Conservation (phyloP, 1,140 invertebrate species). For the Kradibia gibbosae region DNA sequence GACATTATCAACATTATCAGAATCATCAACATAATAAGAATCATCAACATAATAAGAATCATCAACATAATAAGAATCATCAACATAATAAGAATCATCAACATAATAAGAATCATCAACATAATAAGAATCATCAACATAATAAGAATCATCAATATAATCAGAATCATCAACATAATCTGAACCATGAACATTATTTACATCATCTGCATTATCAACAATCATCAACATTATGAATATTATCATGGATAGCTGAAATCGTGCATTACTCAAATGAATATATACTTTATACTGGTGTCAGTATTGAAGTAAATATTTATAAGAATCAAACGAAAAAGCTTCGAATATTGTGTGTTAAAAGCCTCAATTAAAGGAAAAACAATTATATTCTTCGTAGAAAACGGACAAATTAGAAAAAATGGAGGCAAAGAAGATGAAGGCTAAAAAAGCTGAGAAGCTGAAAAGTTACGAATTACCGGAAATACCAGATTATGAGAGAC, state of each 20-base stretch:
- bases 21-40: not conserved
- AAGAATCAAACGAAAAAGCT: not conserved
- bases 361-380: not conserved
- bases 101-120: too few relatives aligned
- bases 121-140: slow-evolving; percentile 5
- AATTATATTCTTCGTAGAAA: slow-evolving; percentile 59
- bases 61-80: not conserved
- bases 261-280: not conserved
- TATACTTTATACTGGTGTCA: not conserved
- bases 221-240: not conserved
- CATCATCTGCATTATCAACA: not conserved
- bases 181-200: not conserved
- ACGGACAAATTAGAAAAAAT: slow-evolving; percentile 65
- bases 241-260: not conserved
- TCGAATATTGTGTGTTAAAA: not conserved
- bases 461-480: slow-evolving; percentile 80
- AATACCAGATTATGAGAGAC: slow-evolving; percentile 81
- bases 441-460: slow-evolving; percentile 69
- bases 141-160: not conserved
- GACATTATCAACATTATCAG: not conserved
- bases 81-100: too few relatives aligned
- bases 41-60: not conserved
- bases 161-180: not conserved
- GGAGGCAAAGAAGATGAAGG: slow-evolving; percentile 66
- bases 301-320: slow-evolving; percentile 12